Base-by-base conservation (phyloP, 92 coral and sea anemone genomes). In the Phenganax marumi region DNA sequence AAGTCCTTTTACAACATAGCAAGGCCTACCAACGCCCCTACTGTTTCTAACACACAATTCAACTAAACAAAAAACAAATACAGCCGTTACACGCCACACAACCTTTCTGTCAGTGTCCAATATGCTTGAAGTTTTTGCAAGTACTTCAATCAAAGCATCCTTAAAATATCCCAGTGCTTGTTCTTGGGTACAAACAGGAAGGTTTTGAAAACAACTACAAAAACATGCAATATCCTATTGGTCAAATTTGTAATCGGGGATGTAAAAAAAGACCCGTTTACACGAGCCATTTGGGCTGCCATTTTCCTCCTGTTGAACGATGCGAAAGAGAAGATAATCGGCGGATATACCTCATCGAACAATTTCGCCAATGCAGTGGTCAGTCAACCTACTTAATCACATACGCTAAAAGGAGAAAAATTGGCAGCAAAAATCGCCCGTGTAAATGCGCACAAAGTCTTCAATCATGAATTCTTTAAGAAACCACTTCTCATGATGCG, bases 121-220 rank as follows among this genome's bases (percentile, higher is more conserved):
- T 63, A 72, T 62, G 17, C 8, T 62, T 61, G 17, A 54, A 11
- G 24, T 49, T 4, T 61, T 73, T 2, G 18, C 62, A 3, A 87
- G 57, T 52, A 61, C 76, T 19, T 70, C 51, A 5, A 83, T 21
- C 22, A 87, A 68, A 26, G 81, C 64, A 48, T 70, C 25, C 24
- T 76, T 68, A 21, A 87, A 48, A 33, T 70, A 52, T 54, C n/a
- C 63, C 46, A 70, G 47, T 10, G 76, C 75, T 24, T 26, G 10
- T 10, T 50, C 61, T 33, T 57, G 18, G 3, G 71, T 8, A 68
- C 80, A 26, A 68, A 19, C 84, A 47, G 53, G 75, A n/a, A 83
- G 87, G 50, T 61, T 66, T 68, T 87, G 87, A 71, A 87, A 84
- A 50, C 83, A 52, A 68, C 90, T 87, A 81, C 50, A 57, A 51